These are phyloP conservation scores for Gavia stellata DNA, from an alignment of 2,113 vertebrate genomes.

Conservation along the genomic window DNA sequence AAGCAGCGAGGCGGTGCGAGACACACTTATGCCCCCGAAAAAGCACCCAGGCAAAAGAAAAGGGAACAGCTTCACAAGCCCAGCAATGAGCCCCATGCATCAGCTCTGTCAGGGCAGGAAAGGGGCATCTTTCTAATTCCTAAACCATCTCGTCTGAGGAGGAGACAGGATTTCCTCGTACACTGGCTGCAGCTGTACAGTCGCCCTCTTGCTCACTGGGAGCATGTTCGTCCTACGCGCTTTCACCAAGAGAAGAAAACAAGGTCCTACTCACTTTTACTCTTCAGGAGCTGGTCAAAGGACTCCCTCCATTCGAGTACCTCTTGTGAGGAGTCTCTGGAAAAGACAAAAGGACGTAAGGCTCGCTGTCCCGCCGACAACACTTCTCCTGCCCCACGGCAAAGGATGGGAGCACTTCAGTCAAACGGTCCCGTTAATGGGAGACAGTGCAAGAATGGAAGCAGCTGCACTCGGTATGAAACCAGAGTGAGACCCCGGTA, in stretches of 20 bases:
- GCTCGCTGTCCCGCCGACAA: rapidly evolving
- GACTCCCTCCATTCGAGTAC: constrained; percentile 86
- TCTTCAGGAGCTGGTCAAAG: constrained; percentile 87
- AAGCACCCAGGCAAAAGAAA: background rate
- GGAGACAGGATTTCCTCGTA: background rate
- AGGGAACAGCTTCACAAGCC: background rate
- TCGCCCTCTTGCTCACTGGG: background rate
- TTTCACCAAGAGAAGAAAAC: background rate
- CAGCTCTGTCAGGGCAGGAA: background rate
- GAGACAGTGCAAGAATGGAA: background rate
- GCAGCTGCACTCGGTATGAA: background rate
- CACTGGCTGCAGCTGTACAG: background rate
- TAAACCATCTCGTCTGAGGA: background rate
- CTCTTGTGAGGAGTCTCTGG: constrained; percentile 82
- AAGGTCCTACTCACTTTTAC: constrained; percentile 84
- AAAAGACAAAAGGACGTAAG: background rate
- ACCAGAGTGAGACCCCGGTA: background rate
- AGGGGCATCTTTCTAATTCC: background rate
- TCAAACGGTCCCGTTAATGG: rapidly evolving
- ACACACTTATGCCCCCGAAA: background rate
- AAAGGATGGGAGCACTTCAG: background rate
- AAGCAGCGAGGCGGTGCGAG: rapidly evolving
- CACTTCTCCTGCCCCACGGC: background rate
- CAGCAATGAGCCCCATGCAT: background rate
- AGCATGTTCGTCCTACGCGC: rapidly evolving